Evolutionary conservation across 2,797 vertebrate genomes (phyloP), one percentile per base, ranked within the genome.

Genomic region (Scarus forsteni): DNA sequence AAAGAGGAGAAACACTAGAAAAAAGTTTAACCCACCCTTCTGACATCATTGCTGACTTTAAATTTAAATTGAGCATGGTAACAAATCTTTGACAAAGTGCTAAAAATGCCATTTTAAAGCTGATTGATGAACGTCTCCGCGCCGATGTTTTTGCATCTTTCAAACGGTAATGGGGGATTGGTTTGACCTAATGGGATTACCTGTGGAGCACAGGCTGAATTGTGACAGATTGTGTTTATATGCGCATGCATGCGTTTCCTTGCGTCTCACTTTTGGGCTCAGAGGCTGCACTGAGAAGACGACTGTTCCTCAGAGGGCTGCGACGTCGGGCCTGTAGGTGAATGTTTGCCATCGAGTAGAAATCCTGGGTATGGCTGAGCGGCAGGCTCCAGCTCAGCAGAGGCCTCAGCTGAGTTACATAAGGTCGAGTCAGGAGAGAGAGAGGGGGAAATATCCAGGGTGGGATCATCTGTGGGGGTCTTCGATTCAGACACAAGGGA

Each of bases 181-280:
- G 6, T 12, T 27, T 62, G 50, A 77, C 46, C 44, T 53, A 77
- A 75, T 70, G 42, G 27, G 35, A 69, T 18, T 66, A 77, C 50
- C 43, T 62, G 55, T 60, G 70, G 12, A 78, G 69, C 69, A 77
- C 45, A 80, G 56, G 60, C 59, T 51, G 35, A 50, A 60, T 50
- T 67, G 55, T 42, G 52, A 57, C 54, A 71, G 64, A 67, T 39
- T 52, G 60, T 64, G 70, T 79, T 62, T 75, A 34, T 52, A 66
- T 66, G 75, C 65, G 69, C 75, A 85, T 85, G 81, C 71, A 61
- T 66, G 65, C 62, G 34, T 71, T 62, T 18, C 7, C n/a, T 50
- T 38, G 52, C 38, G 14, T 38, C 8, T 75, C 40, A 38, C 0
- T 1, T 49, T 45, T 65, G 43, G 73, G 76, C 54, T 91, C 80